phyloP scores from a whole-genome alignment of 2,113 vertebrate species.

The Sakesphorus luctuosus region DNA sequence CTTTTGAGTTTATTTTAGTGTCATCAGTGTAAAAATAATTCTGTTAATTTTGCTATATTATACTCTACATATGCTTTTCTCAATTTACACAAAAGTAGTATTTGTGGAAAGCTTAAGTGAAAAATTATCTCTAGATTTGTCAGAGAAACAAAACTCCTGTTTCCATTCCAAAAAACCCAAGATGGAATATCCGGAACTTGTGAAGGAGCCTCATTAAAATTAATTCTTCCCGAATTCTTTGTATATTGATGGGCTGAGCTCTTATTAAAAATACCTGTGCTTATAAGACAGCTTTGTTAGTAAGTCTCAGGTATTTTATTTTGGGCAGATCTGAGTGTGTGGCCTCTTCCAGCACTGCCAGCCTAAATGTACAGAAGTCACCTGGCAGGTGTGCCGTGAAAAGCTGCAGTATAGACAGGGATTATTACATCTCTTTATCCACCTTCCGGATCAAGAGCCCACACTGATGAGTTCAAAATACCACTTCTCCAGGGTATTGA shows the following conservation, averaged over 20 bases:
- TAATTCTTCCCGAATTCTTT: background rate
- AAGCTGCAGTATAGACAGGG: background rate
- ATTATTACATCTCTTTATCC: background rate
- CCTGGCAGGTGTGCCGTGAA: background rate
- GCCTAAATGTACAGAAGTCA: too few relatives aligned
- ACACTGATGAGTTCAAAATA: background rate
- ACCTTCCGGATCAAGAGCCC: background rate
- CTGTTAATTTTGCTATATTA: conserved; percentile 51
- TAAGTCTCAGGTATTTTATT: rapidly evolving
- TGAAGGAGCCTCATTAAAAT: background rate
- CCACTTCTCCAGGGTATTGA: background rate
- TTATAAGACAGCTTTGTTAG: background rate
- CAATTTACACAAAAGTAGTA: conserved; percentile 7
- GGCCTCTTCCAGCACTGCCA: background rate
- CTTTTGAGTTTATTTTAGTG: conserved; percentile 60
- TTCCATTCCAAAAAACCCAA: background rate
- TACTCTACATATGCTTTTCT: background rate
- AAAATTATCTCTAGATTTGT: background rate
- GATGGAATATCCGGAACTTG: background rate
- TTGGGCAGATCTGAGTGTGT: rapidly evolving
- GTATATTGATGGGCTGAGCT: background rate
- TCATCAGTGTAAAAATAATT: conserved; percentile 20
- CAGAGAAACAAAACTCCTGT: background rate
- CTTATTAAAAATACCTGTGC: background rate
- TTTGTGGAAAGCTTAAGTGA: conserved; percentile 43